phyloP scores from a whole-genome alignment of 2,888 invertebrate genomes.

The Ichneumoninae sp. region DNA sequence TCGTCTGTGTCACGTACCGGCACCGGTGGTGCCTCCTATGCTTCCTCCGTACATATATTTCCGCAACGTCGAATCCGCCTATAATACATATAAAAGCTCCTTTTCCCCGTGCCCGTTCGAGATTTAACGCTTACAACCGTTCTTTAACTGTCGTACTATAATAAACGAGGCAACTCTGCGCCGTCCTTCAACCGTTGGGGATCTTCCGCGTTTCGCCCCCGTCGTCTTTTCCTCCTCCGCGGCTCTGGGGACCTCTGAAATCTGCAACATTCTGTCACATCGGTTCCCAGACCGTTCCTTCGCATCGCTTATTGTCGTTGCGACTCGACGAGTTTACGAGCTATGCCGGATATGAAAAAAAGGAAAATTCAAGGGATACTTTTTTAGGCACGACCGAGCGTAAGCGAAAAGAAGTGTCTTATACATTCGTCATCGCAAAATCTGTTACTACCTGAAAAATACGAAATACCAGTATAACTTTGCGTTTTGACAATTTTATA shows the following conservation, averaged over 20 bases:
- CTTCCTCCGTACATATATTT: constrained; percentile 37
- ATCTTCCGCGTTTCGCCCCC: not conserved
- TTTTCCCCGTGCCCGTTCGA: constrained; percentile 16
- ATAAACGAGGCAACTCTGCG: constrained; percentile 36
- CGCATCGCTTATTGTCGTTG: not conserved
- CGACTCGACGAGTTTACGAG: not conserved
- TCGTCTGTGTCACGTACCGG: constrained; percentile 2
- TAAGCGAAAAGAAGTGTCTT: no score
- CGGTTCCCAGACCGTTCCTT: not conserved
- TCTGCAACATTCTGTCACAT: not conserved
- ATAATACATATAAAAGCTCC: constrained; percentile 13
- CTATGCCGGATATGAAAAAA: not conserved
- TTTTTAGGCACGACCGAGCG: no score
- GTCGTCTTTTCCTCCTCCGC: not conserved
- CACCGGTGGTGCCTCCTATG: not conserved
- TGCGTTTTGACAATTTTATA: no score
- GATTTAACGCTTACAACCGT: constrained; percentile 48
- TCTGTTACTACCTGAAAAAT: no score
- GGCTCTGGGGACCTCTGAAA: not conserved
- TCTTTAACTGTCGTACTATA: constrained; percentile 38
- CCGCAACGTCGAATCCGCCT: constrained; percentile 29
- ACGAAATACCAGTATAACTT: no score
- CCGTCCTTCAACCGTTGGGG: not conserved
- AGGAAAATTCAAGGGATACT: not conserved
- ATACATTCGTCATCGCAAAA: no score